Conservation (phyloP, 2,888 invertebrate genomes). For the Carcina quercana region DNA sequence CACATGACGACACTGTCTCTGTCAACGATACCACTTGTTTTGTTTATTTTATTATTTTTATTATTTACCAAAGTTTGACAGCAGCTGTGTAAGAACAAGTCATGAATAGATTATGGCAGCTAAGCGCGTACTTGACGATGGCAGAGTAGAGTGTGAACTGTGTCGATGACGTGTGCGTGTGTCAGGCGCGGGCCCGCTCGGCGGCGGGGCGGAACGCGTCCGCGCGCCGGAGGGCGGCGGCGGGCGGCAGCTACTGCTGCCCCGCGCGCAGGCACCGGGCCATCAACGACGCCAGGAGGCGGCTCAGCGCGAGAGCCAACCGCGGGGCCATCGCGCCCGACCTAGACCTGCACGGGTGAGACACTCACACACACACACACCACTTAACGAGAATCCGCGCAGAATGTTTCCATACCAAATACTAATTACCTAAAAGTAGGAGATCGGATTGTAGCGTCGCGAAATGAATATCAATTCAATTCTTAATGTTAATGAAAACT, state of each 20-base stretch:
- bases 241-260: constrained; percentile 10
- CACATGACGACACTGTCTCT: too few species aligned
- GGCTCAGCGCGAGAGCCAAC: constrained; percentile 9
- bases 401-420: neutral
- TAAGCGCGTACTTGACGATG: too few species aligned
- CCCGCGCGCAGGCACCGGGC: constrained; percentile 15
- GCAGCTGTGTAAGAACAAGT: too few species aligned
- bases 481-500: too few species aligned
- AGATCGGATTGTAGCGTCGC: neutral
- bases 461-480: neutral
- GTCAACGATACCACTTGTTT: too few species aligned
- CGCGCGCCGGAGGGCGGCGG: neutral
- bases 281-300: constrained; percentile 14
- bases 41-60: too few species aligned
- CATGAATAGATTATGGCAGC: too few species aligned
- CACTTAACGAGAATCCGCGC: neutral
- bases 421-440: too few species aligned
- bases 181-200: too few species aligned
- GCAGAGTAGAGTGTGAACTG: too few species aligned
- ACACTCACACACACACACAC: neutral
- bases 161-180: too few species aligned
- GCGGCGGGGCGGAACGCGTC: neutral
- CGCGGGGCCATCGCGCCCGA: constrained; percentile 3
- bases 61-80: too few species aligned
- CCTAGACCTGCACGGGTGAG: constrained; percentile 4